Evolutionary conservation across 2,888 invertebrate genomes (phyloP).

Genomic region (Lysandra bellargus): DNA sequence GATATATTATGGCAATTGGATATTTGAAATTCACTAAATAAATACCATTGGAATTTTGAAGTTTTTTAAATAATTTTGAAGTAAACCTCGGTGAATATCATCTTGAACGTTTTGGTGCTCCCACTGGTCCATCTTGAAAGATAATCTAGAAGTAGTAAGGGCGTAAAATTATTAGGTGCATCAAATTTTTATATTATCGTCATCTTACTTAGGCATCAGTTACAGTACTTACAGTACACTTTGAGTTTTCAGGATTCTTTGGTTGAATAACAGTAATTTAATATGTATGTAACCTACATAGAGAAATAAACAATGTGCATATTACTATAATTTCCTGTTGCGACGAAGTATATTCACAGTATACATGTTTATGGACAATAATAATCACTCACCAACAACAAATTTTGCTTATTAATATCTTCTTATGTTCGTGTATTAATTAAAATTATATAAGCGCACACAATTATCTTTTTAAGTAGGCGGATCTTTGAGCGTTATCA

Average conservation of each 20-base stretch:
- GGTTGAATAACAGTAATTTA: background rate
- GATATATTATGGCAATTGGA: slow-evolving; percentile 30
- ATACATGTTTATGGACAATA: background rate
- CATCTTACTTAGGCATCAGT: background rate
- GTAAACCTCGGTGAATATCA: slow-evolving; percentile 6
- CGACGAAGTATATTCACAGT: background rate
- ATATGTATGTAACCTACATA: background rate
- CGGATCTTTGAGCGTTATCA: no score
- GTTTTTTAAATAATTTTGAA: background rate
- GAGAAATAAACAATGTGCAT: background rate
- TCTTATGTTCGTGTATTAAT: background rate
- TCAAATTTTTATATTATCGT: background rate
- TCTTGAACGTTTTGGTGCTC: slow-evolving; percentile 26
- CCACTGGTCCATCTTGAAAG: slow-evolving; percentile 15
- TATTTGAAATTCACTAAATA: slow-evolving; percentile 13
- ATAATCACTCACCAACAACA: background rate
- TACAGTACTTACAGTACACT: no score
- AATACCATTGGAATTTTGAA: background rate
- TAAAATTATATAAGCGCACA: background rate
- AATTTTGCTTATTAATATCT: background rate
- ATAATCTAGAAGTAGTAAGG: slow-evolving; percentile 2
- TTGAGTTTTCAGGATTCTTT: no score
- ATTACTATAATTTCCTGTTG: background rate
- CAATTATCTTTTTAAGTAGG: background rate
- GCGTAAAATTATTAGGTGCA: background rate